Evolutionary conservation across 2,888 invertebrate species (phyloP).

Genomic region (Tolmerus cingulatus): DNA sequence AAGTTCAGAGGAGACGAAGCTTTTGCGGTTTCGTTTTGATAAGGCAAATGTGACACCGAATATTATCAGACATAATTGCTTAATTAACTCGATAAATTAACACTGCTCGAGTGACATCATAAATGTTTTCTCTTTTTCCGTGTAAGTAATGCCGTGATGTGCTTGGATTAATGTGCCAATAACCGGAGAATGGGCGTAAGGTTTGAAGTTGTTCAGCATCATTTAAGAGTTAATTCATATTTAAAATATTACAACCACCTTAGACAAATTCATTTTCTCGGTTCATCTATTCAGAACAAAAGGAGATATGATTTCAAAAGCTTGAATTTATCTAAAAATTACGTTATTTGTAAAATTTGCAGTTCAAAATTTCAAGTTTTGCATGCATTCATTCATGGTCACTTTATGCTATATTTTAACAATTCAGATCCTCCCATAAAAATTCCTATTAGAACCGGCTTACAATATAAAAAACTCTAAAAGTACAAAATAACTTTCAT

Average conservation of each 20-base stretch:
- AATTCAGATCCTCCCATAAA: too few relatives aligned
- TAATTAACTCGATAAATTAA: constrained; percentile 12
- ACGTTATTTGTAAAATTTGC: too few relatives aligned
- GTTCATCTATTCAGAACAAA: too few relatives aligned
- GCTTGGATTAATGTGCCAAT: neutral
- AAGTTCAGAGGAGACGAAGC: neutral
- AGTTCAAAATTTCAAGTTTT: too few relatives aligned
- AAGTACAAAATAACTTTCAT: too few relatives aligned
- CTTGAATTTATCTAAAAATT: too few relatives aligned
- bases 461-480: too few relatives aligned
- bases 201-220: neutral
- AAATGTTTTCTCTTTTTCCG: neutral
- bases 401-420: too few relatives aligned
- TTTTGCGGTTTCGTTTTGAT: neutral
- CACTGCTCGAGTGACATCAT: neutral
- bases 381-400: too few relatives aligned
- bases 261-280: too few relatives aligned
- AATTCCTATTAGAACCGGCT: too few relatives aligned
- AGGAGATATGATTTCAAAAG: too few relatives aligned
- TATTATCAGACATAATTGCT: constrained; percentile 10
- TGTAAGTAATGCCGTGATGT: neutral
- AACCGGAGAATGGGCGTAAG: neutral
- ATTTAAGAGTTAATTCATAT: neutral
- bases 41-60: neutral
- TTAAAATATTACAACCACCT: neutral